Base-by-base conservation (phyloP, 1,140 invertebrate species). In the Anagrus nilaparvatae region DNA sequence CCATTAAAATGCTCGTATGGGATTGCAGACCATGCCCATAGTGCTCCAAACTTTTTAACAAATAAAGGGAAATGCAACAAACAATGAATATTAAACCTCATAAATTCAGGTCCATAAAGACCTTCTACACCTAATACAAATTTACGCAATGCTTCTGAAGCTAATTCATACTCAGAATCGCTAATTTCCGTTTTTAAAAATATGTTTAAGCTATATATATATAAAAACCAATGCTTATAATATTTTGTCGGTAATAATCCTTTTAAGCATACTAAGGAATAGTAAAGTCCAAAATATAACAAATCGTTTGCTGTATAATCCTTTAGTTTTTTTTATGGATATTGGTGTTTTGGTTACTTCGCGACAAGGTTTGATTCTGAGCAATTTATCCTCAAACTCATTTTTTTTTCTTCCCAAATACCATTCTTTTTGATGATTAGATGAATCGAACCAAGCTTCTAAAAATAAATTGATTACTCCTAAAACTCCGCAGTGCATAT, bases 291-390 rank as follows among this genome's bases (percentile, higher is more conserved):
- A 33, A 47, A 53, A 13, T 33, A 47, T 29, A 44, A 46, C 33
- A 36, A 53, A 16, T 55, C 51, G 4, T 46, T 48, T 7, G 55
- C 21, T 7, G n/a, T n/a, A n/a, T n/a, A n/a, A n/a, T n/a, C n/a
- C n/a, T n/a, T n/a, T n/a, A n/a, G n/a, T n/a, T n/a, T n/a, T n/a
- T n/a, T n/a, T n/a, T n/a, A 44, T 33, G 21, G 13, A 14, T 39
- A n/a, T 12, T 4, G 42, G 42, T 12, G 19, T 25, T 12, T 30
- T 28, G 9, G 36, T 38, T 32, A 38, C 32, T 33, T 44, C 36
- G 13, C 12, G 9, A 3, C 35, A 36, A 13, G 36, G 35, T 30
- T 19, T 34, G 12, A 43, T 35, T 2, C 4, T 2, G 9, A 43
- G 13, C 16, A 43, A 35, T 20, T 4, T 28, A 5, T n/a, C 13